Conservation (phyloP, 2,888 invertebrate genomes). For the Watsonalla cultraria region DNA sequence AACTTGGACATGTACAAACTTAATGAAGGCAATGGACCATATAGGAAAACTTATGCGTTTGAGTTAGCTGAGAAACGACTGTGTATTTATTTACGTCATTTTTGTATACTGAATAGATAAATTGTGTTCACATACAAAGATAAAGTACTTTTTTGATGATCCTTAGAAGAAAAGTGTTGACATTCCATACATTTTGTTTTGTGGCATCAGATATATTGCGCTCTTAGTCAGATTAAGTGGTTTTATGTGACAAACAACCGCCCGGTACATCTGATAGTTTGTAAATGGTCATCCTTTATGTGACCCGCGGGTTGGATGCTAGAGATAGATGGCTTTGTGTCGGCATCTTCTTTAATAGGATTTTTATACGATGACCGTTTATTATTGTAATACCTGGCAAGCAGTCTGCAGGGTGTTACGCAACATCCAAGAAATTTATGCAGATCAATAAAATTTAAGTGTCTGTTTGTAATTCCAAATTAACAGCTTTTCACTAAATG, state of each 20-base stretch:
- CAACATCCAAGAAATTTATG: no score
- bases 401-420: no score
- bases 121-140: conserved; percentile 20
- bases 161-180: conserved; percentile 5
- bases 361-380: no score
- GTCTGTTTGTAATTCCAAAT: no score
- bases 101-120: conserved; percentile 17
- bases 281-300: not conserved
- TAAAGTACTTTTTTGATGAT: conserved; percentile 17
- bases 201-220: conserved; percentile 3
- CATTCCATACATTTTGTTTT: conserved; percentile 1
- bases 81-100: conserved; percentile 4
- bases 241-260: not conserved
- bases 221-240: conserved; percentile 3
- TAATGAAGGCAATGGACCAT: not conserved
- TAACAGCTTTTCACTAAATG: no score
- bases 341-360: no score
- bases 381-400: no score
- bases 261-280: not conserved
- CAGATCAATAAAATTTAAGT: no score
- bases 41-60: not conserved
- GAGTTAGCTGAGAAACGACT: not conserved
- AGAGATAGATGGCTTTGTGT: not conserved
- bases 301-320: not conserved
- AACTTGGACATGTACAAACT: conserved; percentile 33